Percentiles rank a stretch among this genome's conserved stretches.
These are phyloP conservation scores for Scalopus aquaticus DNA, from an alignment of 2,113 vertebrate species.

Conservation along the genomic window DNA sequence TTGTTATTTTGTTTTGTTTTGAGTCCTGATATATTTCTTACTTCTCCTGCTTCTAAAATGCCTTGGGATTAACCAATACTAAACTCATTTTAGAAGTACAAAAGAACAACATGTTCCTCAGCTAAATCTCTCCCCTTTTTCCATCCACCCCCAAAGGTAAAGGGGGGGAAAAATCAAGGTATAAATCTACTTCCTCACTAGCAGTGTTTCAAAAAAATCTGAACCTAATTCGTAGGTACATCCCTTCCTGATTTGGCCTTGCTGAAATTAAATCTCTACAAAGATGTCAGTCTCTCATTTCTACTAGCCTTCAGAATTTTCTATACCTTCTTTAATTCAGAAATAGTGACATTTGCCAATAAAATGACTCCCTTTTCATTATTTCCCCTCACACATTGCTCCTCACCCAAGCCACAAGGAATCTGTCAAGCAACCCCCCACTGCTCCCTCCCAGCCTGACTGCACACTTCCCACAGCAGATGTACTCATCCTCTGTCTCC, in stretches of 20 bases:
- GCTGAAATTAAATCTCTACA: conserved; percentile 13
- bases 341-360: neutral
- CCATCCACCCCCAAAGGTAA: neutral
- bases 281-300: conserved; percentile 6
- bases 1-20: neutral
- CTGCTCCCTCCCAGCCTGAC: neutral
- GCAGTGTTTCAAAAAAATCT: neutral
- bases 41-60: neutral
- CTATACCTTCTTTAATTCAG: neutral
- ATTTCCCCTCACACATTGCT: neutral
- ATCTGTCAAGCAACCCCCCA: neutral
- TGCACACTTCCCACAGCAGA: neutral
- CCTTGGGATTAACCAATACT: neutral
- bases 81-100: neutral
- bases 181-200: neutral
- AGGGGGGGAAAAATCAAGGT: neutral
- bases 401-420: neutral
- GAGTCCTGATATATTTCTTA: neutral
- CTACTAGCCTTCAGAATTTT: neutral
- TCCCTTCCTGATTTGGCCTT: neutral
- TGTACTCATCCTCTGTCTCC: neutral
- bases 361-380: neutral
- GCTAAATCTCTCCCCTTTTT: neutral
- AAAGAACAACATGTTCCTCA: neutral
- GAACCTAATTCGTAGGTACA: neutral